phyloP scores from a whole-genome alignment of 2,113 vertebrate genomes.

The Ursus arctos region DNA sequence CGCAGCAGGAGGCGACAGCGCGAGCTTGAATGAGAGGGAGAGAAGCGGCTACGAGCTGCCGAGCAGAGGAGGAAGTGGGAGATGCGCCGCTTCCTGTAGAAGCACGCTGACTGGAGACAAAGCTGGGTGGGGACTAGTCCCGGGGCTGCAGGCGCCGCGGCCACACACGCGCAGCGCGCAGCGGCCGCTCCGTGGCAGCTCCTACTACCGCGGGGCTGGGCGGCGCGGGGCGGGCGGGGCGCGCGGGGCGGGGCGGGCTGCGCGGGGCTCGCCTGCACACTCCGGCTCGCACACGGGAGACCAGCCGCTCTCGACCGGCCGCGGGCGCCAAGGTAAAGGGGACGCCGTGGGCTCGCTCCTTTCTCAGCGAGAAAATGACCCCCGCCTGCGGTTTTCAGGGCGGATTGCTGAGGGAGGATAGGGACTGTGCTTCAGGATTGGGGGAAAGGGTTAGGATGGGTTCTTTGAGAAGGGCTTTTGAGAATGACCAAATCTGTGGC shows the following conservation, averaged over 20 bases:
- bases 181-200: conserved; percentile 55
- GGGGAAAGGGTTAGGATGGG: not conserved
- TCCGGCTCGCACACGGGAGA: not conserved
- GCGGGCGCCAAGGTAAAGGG: conserved; percentile 68
- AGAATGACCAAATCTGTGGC: not conserved
- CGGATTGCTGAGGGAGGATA: not conserved
- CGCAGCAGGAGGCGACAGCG: not conserved
- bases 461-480: conserved; percentile 1
- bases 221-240: conserved; percentile 11
- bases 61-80: conserved; percentile 85
- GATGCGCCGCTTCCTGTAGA: conserved; percentile 86
- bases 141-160: conserved; percentile 74
- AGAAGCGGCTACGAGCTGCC: conserved; percentile 3
- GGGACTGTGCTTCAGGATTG: not conserved
- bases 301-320: conserved; percentile 48
- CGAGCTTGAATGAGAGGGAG: not conserved
- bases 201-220: conserved; percentile 72
- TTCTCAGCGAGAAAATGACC: not conserved
- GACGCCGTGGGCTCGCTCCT: not conserved
- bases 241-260: conserved; percentile 58
- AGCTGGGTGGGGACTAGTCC: conserved; percentile 87
- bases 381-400: not conserved
- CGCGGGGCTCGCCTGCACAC: conserved; percentile 8
- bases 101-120: conserved; percentile 85
- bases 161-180: conserved; percentile 44